phyloP scores from a whole-genome alignment of 2,113 vertebrate species.

The Leptobrachium ailaonicum region DNA sequence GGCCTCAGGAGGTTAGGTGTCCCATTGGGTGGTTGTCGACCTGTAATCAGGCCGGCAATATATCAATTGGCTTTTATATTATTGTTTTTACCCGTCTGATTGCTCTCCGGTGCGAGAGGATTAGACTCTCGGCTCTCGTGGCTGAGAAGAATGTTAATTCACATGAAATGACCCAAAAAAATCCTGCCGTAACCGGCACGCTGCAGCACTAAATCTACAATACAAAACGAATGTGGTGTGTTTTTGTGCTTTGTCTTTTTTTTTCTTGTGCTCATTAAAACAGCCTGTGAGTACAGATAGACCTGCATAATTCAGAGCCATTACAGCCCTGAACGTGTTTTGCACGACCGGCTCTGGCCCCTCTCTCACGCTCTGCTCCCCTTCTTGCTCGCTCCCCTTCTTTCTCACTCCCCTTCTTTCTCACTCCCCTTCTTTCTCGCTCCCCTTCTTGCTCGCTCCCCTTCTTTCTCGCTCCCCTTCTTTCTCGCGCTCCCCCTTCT shows the following conservation, averaged over 20 bases:
- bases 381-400: too few species aligned
- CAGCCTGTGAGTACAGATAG: background rate
- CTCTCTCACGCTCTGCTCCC: background rate
- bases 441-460: too few species aligned
- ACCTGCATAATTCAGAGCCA: constrained; percentile 3
- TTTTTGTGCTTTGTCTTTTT: too few species aligned
- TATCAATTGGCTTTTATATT: too few species aligned
- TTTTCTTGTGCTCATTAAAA: background rate
- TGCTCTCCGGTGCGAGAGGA: background rate
- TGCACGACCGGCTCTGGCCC: background rate
- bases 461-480: too few species aligned
- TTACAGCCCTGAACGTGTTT: background rate
- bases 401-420: too few species aligned
- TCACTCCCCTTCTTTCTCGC: too few species aligned
- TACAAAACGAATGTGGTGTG: background rate
- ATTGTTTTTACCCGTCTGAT: too few species aligned
- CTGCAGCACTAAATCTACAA: background rate
- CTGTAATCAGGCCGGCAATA: too few species aligned
- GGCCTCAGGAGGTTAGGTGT: too few species aligned
- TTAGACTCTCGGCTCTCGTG: background rate
- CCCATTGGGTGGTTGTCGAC: too few species aligned
- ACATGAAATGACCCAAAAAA: background rate
- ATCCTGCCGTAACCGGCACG: background rate
- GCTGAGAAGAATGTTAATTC: background rate
- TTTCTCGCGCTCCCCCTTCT: too few species aligned